A percentile compares a stretch with the other conserved stretches of the same genome.
Conservation (phyloP, 1,140 invertebrate genomes). For the Papilio polyxenes region DNA sequence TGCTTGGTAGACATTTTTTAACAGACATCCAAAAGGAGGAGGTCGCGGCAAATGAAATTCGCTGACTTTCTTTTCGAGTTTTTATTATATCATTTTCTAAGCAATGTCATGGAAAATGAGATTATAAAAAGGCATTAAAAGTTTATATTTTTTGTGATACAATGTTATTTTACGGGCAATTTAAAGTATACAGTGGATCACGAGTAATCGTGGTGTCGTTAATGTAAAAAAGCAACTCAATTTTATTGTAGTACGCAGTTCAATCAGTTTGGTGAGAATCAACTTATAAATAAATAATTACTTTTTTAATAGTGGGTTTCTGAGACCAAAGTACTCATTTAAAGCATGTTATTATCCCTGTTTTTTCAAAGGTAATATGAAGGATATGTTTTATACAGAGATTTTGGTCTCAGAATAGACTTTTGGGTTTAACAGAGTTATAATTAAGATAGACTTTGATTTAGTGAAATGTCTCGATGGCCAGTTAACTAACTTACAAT, state of each 20-base stretch:
- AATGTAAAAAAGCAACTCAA: neutral
- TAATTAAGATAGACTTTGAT: neutral
- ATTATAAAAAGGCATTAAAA: constrained; percentile 31
- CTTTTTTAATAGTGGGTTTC: neutral
- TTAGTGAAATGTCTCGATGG: neutral
- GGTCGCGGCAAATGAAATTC: neutral
- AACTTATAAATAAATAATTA: neutral
- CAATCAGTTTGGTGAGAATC: neutral
- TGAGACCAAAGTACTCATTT: too few relatives aligned
- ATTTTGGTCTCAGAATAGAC: too few relatives aligned
- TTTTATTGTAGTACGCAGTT: neutral
- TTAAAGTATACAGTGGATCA: constrained; percentile 1
- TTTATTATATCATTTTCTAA: constrained; percentile 11
- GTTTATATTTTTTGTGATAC: constrained; percentile 26
- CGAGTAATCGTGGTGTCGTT: neutral
- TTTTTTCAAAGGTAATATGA: too few relatives aligned
- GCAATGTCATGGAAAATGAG: constrained; percentile 9
- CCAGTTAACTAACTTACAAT: neutral
- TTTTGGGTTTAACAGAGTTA: neutral
- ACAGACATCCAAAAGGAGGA: neutral
- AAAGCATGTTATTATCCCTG: too few relatives aligned
- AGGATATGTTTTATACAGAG: too few relatives aligned
- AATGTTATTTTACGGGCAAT: constrained; percentile 20
- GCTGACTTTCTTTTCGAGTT: neutral
- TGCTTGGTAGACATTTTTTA: neutral